These are phyloP conservation scores for Tetranychus truncatus DNA, from an alignment of 2,888 invertebrate species.

Conservation along the genomic window DNA sequence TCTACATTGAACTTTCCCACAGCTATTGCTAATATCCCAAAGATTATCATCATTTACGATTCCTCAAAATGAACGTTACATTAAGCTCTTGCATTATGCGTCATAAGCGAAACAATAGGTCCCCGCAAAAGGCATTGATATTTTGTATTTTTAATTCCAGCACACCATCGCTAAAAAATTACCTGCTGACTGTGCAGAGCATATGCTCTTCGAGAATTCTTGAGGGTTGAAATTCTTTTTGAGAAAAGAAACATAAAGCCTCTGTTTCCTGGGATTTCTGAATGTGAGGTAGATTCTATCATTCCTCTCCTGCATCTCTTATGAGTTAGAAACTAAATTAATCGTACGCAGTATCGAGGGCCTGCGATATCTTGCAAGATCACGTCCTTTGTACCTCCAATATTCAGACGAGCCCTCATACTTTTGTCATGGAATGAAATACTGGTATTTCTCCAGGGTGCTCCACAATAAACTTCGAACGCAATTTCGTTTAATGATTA, in stretches of 20 bases:
- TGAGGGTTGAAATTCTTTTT: not conserved
- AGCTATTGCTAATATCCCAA: not conserved
- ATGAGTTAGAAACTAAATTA: not conserved
- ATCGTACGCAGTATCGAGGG: not conserved
- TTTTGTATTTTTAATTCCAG: not conserved
- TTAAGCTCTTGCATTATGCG: not conserved
- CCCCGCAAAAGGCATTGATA: not conserved
- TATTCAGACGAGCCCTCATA: not conserved
- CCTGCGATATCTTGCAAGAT: not conserved
- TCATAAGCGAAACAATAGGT: not conserved
- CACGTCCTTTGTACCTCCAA: not conserved
- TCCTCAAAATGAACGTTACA: not conserved
- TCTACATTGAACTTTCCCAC: not conserved
- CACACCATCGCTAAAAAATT: not conserved
- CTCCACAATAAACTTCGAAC: not conserved
- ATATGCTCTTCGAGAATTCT: not conserved
- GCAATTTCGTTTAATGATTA: not conserved
- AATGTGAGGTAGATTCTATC: not conserved
- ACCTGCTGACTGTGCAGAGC: not conserved
- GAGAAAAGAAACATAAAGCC: not conserved
- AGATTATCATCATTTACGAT: not conserved
- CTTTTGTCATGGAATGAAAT: not conserved
- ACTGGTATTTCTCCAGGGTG: not conserved
- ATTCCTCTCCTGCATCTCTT: not conserved
- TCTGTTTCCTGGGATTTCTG: not conserved